Evolutionary conservation across 1,140 invertebrate species (phyloP).

Genomic region (Bombus waltoni): DNA sequence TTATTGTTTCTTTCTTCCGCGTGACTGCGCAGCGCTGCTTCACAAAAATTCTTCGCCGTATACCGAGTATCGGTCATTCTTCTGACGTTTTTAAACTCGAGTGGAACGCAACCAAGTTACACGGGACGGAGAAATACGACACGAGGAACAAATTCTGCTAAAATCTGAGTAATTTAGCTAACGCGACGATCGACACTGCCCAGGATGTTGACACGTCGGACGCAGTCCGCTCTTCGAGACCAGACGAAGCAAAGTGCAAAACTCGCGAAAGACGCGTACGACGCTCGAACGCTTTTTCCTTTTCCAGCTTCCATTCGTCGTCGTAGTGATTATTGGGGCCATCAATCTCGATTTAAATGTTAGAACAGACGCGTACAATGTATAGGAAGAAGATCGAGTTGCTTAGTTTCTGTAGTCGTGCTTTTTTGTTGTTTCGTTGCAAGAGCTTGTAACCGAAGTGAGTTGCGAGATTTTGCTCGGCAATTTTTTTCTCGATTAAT

Average conservation of each 20-base stretch:
- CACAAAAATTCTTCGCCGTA: too few relatives aligned
- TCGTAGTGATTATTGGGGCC: not conserved
- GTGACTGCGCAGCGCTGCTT: too few relatives aligned
- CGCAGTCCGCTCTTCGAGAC: not conserved
- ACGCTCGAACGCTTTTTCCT: not conserved
- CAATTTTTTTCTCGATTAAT: not conserved
- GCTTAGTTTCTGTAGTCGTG: not conserved
- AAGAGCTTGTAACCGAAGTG: not conserved
- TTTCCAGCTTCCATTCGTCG: not conserved
- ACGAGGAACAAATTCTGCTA: not conserved
- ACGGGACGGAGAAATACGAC: too few relatives aligned
- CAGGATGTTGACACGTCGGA: not conserved
- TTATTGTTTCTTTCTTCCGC: too few relatives aligned
- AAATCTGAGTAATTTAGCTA: not conserved
- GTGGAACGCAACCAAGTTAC: too few relatives aligned
- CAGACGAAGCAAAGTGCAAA: not conserved
- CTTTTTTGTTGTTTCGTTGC: not conserved
- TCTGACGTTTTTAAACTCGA: too few relatives aligned
- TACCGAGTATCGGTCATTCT: too few relatives aligned
- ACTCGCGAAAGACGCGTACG: not conserved
- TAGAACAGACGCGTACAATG: not conserved
- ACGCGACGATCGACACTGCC: not conserved
- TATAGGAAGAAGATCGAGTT: not conserved
- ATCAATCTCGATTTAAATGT: not conserved
- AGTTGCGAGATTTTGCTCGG: not conserved